A percentile compares a stretch with the other conserved stretches of the same genome.
Evolutionary conservation across 2,888 invertebrate species (phyloP).

Genomic region (Drosophila nr. fundita): DNA sequence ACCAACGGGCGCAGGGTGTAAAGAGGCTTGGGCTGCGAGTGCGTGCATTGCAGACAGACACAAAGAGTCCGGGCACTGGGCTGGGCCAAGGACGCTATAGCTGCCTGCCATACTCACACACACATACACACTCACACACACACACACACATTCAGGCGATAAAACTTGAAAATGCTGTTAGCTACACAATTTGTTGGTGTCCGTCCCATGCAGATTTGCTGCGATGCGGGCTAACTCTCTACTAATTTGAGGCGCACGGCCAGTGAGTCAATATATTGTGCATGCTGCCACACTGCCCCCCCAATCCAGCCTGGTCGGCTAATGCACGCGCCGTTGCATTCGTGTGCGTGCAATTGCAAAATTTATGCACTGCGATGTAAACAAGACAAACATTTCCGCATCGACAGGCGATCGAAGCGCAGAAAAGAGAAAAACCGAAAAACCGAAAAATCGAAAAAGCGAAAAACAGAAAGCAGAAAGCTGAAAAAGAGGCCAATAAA

Average conservation of each 20-base stretch:
- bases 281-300: constrained; percentile 6
- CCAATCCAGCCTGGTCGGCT: neutral
- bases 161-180: constrained; percentile 81
- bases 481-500: constrained; percentile 36
- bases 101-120: constrained; percentile 10
- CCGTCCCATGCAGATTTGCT: constrained; percentile 63
- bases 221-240: constrained; percentile 19
- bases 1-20: neutral
- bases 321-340: constrained; percentile 55
- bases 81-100: constrained; percentile 73
- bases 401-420: constrained; percentile 36
- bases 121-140: neutral
- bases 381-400: constrained; percentile 78
- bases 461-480: neutral
- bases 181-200: constrained; percentile 80
- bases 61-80: constrained; percentile 47
- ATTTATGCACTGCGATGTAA: constrained; percentile 79
- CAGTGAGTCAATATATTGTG: constrained; percentile 59
- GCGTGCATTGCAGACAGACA: constrained; percentile 18
- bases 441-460: constrained; percentile 9
- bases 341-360: constrained; percentile 78
- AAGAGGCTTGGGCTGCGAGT: neutral
- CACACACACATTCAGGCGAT: constrained; percentile 53
- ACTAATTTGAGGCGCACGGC: constrained; percentile 69
- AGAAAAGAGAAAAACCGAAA: neutral